Evolutionary conservation across 2,888 invertebrate species (phyloP), one percentile per base, ranked within the genome.

Genomic region (Molanna angustata): DNA sequence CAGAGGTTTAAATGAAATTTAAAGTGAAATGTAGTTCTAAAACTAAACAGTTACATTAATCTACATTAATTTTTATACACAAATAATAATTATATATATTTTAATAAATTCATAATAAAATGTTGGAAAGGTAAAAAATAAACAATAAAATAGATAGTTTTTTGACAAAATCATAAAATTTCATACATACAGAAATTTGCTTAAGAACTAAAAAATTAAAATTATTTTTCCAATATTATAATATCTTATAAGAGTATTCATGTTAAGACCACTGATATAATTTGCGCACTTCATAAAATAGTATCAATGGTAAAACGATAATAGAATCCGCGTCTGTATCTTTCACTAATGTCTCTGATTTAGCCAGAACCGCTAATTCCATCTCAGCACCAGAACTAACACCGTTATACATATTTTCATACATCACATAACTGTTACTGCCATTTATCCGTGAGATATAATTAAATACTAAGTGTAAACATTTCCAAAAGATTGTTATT

Each of bases 121-220:
- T 37, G 31, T 57, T 46, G 49, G 46, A 49, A 49, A 27, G 43
- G 19, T 49, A 54, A 47, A 54, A 48, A 49, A 49, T 52, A 52
- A 54, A 52, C 35, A 41, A 51, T 51, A 57, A 45, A 47, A 55
- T 52, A 40, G 43, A 54, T 57, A 57, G 50, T 48, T 45, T 46
- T 55, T 47, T 48, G 52, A 54, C 32, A 35, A 37, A n/a, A 17
- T n/a, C 17, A 31, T 40, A 43, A 43, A 54, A 48, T 54, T 53
- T 54, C 49, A 56, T 60, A 60, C 58, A 58, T 60, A 60, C 60
- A 58, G 52, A 59, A 60, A 56, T 58, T 58, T 60, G 33, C 57
- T 57, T 57, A 60, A 31, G 18, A 55, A 58, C 60, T 60, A 60
- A 58, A 58, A 57, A 56, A 54, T 46, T 54, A 56, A 54, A 57